phyloP scores from a whole-genome alignment of 1,140 invertebrate genomes.

The Forficula auricularia region DNA sequence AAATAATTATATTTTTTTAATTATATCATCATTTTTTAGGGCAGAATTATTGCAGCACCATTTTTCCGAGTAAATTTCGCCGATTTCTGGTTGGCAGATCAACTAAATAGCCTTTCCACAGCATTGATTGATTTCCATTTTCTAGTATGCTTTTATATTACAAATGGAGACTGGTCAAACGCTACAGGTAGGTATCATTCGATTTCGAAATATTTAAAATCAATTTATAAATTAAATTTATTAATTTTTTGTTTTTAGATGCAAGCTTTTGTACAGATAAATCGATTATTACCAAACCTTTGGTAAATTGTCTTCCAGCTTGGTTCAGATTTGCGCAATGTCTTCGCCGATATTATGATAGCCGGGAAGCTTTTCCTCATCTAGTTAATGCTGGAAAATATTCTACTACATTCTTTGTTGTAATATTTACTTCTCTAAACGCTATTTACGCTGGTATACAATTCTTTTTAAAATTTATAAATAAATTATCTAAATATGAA shows the following conservation, averaged over 20 bases:
- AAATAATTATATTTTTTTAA: too few relatives aligned
- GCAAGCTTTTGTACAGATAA: constrained; percentile 27
- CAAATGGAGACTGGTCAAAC: constrained; percentile 29
- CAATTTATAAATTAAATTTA: background rate
- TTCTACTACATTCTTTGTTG: constrained; percentile 60
- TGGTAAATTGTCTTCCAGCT: constrained; percentile 61
- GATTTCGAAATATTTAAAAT: too few relatives aligned
- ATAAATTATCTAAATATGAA: background rate
- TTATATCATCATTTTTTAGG: constrained; percentile 20
- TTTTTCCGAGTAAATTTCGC: constrained; percentile 75
- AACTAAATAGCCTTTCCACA: constrained; percentile 62
- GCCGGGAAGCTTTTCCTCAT: constrained; percentile 47
- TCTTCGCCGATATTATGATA: constrained; percentile 50
- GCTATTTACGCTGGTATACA: constrained; percentile 33
- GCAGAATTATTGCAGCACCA: constrained; percentile 56
- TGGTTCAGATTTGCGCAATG: constrained; percentile 81
- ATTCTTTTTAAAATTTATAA: background rate
- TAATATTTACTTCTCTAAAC: constrained; percentile 43
- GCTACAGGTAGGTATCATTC: constrained; percentile 16
- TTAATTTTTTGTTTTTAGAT: constrained; percentile 18
- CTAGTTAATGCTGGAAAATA: constrained; percentile 69
- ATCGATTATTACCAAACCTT: constrained; percentile 30
- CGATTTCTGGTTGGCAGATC: constrained; percentile 88
- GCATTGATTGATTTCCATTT: constrained; percentile 68
- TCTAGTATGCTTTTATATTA: constrained; percentile 43